phyloP scores from a whole-genome alignment of 2,113 vertebrate genomes.

The Regulus satrapa region DNA sequence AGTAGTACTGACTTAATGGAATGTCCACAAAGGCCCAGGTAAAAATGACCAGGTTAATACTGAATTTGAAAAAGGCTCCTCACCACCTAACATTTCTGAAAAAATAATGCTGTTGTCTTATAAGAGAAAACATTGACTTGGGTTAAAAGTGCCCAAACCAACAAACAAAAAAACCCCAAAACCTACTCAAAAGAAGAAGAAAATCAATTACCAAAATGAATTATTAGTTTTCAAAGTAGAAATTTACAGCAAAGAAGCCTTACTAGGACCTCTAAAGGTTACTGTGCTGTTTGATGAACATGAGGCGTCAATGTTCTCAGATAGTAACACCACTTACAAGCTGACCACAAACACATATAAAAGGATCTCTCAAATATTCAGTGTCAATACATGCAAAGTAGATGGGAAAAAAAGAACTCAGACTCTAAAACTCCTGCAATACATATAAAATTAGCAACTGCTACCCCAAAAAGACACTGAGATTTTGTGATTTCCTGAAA shows the following conservation, averaged over 20 bases:
- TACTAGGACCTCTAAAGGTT: background rate
- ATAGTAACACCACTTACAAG: background rate
- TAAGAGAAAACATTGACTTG: background rate
- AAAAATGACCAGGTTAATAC: background rate
- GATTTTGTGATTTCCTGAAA: background rate
- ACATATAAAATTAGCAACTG: background rate
- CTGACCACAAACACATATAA: background rate
- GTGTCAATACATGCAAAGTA: background rate
- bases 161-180: background rate
- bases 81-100: background rate
- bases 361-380: background rate
- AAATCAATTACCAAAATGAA: background rate
- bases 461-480: background rate
- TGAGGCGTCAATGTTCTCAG: background rate
- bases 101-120: accelerated
- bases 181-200: background rate
- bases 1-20: background rate
- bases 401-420: background rate
- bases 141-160: background rate
- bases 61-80: background rate
- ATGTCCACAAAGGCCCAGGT: background rate
- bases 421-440: background rate
- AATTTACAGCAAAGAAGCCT: background rate
- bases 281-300: background rate
- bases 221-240: background rate